A percentile compares a stretch with the other conserved stretches of the same genome.
These are phyloP conservation scores for Diachasmimorpha longicaudata DNA, from an alignment of 1,140 invertebrate genomes.

Conservation along the genomic window DNA sequence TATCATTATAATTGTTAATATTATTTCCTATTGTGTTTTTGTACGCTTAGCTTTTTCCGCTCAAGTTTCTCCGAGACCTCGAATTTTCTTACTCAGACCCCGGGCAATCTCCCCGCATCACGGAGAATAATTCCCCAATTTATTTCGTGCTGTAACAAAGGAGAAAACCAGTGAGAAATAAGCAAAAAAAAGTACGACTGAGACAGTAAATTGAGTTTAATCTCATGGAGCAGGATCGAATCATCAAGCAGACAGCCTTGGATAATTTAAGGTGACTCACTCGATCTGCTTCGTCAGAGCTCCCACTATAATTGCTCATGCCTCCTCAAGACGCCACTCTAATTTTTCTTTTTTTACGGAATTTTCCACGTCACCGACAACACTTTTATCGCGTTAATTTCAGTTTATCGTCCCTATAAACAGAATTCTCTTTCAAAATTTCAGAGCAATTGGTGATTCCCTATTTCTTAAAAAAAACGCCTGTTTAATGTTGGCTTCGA, in stretches of 20 bases:
- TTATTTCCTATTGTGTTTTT: not conserved
- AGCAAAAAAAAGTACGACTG: not conserved
- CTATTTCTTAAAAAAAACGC: too few species aligned
- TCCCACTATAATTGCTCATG: not conserved
- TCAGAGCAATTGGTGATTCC: too few species aligned
- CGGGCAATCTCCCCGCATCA: not conserved
- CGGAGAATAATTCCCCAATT: too few species aligned
- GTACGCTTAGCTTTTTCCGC: not conserved
- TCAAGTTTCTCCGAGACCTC: not conserved
- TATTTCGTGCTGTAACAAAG: not conserved
- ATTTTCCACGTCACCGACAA: not conserved
- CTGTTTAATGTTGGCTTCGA: too few species aligned
- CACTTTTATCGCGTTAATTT: not conserved
- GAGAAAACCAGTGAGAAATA: not conserved
- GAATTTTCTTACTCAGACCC: not conserved
- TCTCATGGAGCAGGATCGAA: not conserved
- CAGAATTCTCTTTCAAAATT: too few species aligned
- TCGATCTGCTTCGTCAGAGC: not conserved
- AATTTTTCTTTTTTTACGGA: not conserved
- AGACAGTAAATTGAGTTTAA: not conserved
- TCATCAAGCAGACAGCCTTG: not conserved
- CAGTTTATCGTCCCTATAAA: not conserved
- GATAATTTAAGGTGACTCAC: not conserved
- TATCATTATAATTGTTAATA: too few species aligned
- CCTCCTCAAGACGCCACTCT: not conserved